phyloP scores from a whole-genome alignment of 2,888 invertebrate genomes.

The Phytoseiulus persimilis region DNA sequence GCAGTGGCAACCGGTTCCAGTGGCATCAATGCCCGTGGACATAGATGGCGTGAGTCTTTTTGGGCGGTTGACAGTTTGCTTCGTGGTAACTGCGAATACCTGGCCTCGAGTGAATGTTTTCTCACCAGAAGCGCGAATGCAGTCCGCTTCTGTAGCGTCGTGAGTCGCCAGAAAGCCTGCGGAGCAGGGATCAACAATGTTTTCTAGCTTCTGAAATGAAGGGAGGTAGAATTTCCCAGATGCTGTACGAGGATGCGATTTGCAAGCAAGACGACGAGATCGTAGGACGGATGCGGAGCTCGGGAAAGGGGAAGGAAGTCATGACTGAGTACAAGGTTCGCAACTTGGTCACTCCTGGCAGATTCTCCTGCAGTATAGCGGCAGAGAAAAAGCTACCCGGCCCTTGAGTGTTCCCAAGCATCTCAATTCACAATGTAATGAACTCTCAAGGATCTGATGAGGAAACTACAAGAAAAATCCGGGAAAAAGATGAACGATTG shows the following conservation, averaged over 20 bases:
- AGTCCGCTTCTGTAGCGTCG: too few relatives aligned
- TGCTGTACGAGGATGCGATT: constrained; percentile 28
- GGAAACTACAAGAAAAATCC: background rate
- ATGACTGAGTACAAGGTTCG: constrained; percentile 15
- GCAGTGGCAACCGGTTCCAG: constrained; percentile 6
- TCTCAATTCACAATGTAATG: background rate
- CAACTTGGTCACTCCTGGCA: too few relatives aligned
- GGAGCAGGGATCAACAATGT: too few relatives aligned
- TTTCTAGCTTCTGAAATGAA: too few relatives aligned
- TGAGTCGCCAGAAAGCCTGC: too few relatives aligned
- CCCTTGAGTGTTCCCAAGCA: too few relatives aligned
- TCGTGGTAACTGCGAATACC: too few relatives aligned
- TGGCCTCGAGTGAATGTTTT: too few relatives aligned
- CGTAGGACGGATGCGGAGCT: background rate
- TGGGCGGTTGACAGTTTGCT: background rate
- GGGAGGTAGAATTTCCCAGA: background rate
- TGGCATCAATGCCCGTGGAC: background rate
- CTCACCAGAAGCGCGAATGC: too few relatives aligned
- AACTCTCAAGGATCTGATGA: constrained; percentile 11
- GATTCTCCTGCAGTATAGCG: too few relatives aligned
- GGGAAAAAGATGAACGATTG: constrained; percentile 32
- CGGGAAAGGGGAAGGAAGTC: constrained; percentile 13
- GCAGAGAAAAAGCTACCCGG: too few relatives aligned
- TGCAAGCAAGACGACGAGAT: constrained; percentile 8
- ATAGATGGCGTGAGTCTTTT: constrained; percentile 10